Evolutionary conservation across 2,797 vertebrate species (phyloP), one percentile per base, ranked within the genome.

Genomic region (Apodemus agrarius): DNA sequence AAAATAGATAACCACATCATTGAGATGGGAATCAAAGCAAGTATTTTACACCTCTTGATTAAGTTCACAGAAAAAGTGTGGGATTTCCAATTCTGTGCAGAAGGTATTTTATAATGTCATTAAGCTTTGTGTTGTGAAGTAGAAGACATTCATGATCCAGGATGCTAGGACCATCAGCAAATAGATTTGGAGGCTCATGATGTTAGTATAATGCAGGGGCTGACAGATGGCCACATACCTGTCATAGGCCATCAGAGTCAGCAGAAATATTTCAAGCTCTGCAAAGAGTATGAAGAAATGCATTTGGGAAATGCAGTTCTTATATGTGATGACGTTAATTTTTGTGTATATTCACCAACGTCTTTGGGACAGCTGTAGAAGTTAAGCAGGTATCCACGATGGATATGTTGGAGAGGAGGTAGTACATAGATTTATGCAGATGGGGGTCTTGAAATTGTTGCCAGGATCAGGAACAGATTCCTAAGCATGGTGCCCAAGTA

Each of bases 41-140:
- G 57, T 24, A 3, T 6, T 37, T 16, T 83, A 37, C 4, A 83
- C 57, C 4, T 43, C 81, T 83, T 83, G 81, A 17, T 61, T 83
- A 61, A 83, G 37, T 83, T 83, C 57, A 43, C 37, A 61, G 81
- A 83, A 61, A 43, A 83, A 83, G 14, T 83, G 81, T 61, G 22
- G 72, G 9, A 22, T 92, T 92, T n/a, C 72, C 12, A 40, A 69
- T 76, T 1, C 37, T 29, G 37, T 43, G 16, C 54, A 82, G 22
- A 43, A 83, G 37, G 37, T 43, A 24, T 63, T 16, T 75, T 0
- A 0, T 10, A 89, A 22, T 4, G 52, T 57, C 81, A 90, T 63
- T 74, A 90, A 43, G 54, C 43, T 74, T 21, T 96, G 14, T 57
- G 94, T 13, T 69, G 95, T 49, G 8, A 97, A 96, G 75, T 93